Percentiles rank a stretch among this genome's conserved stretches.
Evolutionary conservation across 1,140 invertebrate genomes (phyloP).

Genomic region (Pomacea maculata): DNA sequence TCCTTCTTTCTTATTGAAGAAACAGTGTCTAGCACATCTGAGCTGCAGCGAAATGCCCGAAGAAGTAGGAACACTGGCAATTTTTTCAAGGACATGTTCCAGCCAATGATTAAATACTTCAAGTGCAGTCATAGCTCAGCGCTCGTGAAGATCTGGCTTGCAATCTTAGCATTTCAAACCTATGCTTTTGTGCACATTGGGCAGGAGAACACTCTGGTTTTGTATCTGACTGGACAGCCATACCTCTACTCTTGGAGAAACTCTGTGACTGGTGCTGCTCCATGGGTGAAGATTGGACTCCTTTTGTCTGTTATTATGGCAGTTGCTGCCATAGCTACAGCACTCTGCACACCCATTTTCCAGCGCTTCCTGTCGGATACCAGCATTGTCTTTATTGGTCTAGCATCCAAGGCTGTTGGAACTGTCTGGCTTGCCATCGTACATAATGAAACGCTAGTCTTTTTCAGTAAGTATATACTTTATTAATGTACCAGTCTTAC

Average conservation of each 20-base stretch:
- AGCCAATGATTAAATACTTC: conserved; percentile 51
- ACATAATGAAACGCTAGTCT: conserved; percentile 53
- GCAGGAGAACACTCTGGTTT: conserved; percentile 55
- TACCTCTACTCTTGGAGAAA: conserved; percentile 35
- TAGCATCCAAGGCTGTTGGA: conserved; percentile 59
- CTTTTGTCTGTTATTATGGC: conserved; percentile 57
- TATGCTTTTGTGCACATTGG: conserved; percentile 59
- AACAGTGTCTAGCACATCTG: conserved; percentile 18
- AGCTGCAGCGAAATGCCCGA: conserved; percentile 25
- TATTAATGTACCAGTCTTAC: background rate
- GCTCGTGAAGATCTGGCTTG: conserved; percentile 55
- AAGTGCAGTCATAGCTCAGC: conserved; percentile 51
- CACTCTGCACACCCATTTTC: conserved; percentile 47
- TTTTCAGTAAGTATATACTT: conserved; percentile 48
- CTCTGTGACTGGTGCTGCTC: conserved; percentile 38
- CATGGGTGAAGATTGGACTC: conserved; percentile 53
- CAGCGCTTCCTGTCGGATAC: conserved; percentile 50
- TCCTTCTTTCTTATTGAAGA: conserved; percentile 57
- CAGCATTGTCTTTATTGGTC: conserved; percentile 53
- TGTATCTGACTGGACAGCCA: conserved; percentile 53
- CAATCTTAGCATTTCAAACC: conserved; percentile 57
- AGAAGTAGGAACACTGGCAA: conserved; percentile 43
- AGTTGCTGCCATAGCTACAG: conserved; percentile 52
- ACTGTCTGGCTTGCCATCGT: conserved; percentile 59
- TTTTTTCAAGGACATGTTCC: conserved; percentile 55